Percentiles rank a stretch among this genome's conserved stretches.
Evolutionary conservation across 2,888 invertebrate species (phyloP).

Genomic region (Acanthopleura granulata): DNA sequence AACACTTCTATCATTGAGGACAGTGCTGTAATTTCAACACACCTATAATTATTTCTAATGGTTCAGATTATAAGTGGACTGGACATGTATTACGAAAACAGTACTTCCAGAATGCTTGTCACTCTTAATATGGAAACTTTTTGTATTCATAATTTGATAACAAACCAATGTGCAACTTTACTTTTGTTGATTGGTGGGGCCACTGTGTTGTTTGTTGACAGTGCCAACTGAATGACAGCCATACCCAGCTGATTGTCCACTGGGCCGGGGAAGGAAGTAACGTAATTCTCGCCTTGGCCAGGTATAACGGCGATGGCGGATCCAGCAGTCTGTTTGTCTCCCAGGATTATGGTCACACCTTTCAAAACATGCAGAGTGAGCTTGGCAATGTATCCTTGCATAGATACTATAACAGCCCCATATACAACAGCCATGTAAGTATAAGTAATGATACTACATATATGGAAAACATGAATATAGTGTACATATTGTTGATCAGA

Average conservation of each 20-base stretch:
- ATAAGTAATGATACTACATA: not conserved
- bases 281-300: slow-evolving; percentile 87
- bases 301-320: slow-evolving; percentile 71
- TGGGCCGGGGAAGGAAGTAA: slow-evolving; percentile 92
- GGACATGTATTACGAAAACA: no score
- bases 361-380: slow-evolving; percentile 80
- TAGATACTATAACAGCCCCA: slow-evolving; percentile 88
- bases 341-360: slow-evolving; percentile 87
- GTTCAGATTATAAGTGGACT: no score
- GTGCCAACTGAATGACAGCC: slow-evolving; percentile 86
- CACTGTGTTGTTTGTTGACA: slow-evolving; percentile 69
- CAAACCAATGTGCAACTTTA: no score
- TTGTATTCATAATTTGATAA: no score
- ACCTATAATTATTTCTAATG: no score
- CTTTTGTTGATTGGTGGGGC: no score
- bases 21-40: no score
- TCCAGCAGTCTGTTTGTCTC: slow-evolving; percentile 88
- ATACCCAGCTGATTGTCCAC: slow-evolving; percentile 90
- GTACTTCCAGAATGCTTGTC: no score
- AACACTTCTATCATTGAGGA: no score
- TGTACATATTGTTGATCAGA: not conserved
- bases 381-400: slow-evolving; percentile 82
- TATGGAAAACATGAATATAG: not conserved
- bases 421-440: slow-evolving; percentile 84
- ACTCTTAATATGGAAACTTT: no score